These are phyloP conservation scores for Lutjanus erythropterus DNA, from an alignment of 2,113 vertebrate species.

Conservation along the genomic window DNA sequence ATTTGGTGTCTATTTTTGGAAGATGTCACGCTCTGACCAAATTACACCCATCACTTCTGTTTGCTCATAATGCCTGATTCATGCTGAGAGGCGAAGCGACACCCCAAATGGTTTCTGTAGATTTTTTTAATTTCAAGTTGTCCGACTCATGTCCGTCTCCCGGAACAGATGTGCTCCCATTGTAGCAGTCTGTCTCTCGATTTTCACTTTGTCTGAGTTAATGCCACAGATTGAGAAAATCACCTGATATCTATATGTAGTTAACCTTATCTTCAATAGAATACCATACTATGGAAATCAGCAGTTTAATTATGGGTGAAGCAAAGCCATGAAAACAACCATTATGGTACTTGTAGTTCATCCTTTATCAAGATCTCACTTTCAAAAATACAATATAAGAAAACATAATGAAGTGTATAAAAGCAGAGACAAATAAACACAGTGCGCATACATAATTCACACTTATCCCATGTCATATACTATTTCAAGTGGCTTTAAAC, in stretches of 20 bases:
- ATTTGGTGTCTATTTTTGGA: constrained; percentile 23
- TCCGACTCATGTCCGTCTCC: background rate
- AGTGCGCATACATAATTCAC: background rate
- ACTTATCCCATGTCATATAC: background rate
- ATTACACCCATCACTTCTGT: background rate
- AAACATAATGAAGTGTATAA: background rate
- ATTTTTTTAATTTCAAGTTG: background rate
- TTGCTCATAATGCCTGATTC: constrained; percentile 14
- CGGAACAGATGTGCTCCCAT: background rate
- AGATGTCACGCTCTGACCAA: constrained; percentile 3
- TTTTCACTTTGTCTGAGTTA: background rate
- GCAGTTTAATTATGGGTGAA: background rate
- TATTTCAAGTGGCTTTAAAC: too few relatives aligned
- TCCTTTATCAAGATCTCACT: background rate
- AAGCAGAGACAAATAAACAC: background rate
- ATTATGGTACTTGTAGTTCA: background rate
- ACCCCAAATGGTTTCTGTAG: background rate
- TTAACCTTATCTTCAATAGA: background rate
- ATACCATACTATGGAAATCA: too few relatives aligned
- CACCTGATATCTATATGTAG: too few relatives aligned
- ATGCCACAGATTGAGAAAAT: background rate
- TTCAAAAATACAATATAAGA: background rate
- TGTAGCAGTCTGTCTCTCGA: background rate
- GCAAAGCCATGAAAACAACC: background rate
- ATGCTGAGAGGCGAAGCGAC: background rate